Base-by-base conservation (phyloP, 2,888 invertebrate genomes). In the Drosophila differens region DNA sequence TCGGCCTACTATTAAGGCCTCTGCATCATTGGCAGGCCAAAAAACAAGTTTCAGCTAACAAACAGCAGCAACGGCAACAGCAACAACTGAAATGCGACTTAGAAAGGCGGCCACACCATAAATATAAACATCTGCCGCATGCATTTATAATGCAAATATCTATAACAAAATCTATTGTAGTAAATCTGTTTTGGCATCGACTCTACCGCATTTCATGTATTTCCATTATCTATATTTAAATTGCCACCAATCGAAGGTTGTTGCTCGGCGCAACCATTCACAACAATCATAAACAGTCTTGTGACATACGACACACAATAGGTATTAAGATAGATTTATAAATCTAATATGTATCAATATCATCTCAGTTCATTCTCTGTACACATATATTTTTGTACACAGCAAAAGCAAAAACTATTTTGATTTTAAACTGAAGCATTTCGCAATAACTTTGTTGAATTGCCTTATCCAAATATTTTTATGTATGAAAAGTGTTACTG, bases 121-220 rank as follows among this genome's bases (percentile, higher is more conserved):
- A 25, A 25, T 16, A 47, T 2, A 64, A 63, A 41, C 35, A 44
- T 65, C 35, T 44, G 49, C 64, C 22, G 25, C 39, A 37, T 77
- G 77, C 70, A 63, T 78, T 76, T 75, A 76, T 72, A 83, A 83
- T 86, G 81, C 86, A 76, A 82, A 83, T 71, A 62, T 65, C 30
- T 69, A 76, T 47, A 22, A 70, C 76, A 74, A 80, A 67, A 70
- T 77, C 63, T 59, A 74, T 64, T 69, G 67, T 75, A 68, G 64
- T 74, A 57, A 60, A 68, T 73, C 30, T 72, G 58, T 30, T 49
- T 67, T 41, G 51, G n/a, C 57, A 32, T 59, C 57, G 44, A 16
- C 51, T 85, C 74, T 81, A 70, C 78, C 87, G 79, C 84, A 86
- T 79, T 82, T 84, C 84, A 83, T 69, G 74, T 67, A 53, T 73